Percentiles rank a stretch among this genome's conserved stretches.
Conservation (phyloP, 2,797 vertebrate genomes). For the Nannoperca australis region DNA sequence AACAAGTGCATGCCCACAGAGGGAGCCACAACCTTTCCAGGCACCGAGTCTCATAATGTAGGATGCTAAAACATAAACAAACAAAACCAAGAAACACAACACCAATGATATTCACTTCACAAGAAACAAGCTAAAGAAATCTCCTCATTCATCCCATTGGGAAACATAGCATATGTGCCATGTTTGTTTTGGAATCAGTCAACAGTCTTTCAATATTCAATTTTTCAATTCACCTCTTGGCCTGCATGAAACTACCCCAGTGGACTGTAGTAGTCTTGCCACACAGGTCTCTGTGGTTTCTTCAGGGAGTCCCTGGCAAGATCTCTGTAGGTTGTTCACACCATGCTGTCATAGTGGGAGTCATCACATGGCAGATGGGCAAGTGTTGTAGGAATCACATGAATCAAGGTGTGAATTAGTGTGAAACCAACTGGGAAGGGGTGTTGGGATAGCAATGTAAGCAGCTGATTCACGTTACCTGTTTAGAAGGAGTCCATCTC, state of each 20-base stretch:
- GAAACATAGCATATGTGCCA: neutral
- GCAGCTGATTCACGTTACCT: neutral
- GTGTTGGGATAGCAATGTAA: neutral
- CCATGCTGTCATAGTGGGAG: neutral
- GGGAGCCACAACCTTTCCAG: too few species aligned
- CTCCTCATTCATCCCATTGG: too few species aligned
- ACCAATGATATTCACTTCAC: too few species aligned
- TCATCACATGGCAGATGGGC: conserved; percentile 9
- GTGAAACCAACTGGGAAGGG: conserved; percentile 16
- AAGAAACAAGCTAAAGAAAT: too few species aligned
- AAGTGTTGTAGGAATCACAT: conserved; percentile 3
- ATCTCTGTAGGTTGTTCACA: neutral
- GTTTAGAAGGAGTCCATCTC: neutral
- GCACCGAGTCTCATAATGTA: too few species aligned
- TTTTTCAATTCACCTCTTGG: neutral
- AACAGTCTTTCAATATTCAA: neutral
- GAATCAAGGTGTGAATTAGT: conserved; percentile 10
- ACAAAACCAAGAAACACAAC: too few species aligned
- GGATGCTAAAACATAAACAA: too few species aligned
- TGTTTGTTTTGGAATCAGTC: neutral
- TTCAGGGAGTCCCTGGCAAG: neutral
- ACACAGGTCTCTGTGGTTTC: neutral
- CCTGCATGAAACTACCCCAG: neutral
- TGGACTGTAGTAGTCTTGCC: neutral
- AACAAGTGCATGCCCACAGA: too few species aligned